phyloP scores from a whole-genome alignment of 1,140 invertebrate genomes.

The Idris sp. region DNA sequence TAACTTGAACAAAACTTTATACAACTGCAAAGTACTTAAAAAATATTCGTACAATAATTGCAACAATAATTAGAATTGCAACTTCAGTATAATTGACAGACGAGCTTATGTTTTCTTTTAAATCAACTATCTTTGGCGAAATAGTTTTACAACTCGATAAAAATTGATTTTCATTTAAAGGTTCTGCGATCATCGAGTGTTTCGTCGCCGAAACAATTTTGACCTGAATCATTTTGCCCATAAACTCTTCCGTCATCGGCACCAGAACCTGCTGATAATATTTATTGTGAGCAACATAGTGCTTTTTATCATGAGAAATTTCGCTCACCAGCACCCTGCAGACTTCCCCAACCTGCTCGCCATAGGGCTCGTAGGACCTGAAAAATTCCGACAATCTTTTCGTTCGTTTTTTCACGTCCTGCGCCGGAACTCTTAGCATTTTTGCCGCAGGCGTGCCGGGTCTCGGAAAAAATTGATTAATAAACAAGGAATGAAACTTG shows the following conservation, averaged over 20 bases:
- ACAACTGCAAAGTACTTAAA: conserved; percentile 64
- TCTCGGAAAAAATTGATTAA: conserved; percentile 98
- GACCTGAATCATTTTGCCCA: conserved; percentile 91
- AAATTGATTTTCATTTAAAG: conserved; percentile 75
- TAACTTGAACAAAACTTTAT: too few relatives aligned
- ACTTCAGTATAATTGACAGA: conserved; percentile 48
- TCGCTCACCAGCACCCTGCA: conserved; percentile 95
- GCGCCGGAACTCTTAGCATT: conserved; percentile 88
- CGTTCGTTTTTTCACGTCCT: conserved; percentile 93
- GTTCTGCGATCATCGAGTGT: conserved; percentile 90
- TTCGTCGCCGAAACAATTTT: conserved; percentile 87
- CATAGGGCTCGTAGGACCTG: conserved; percentile 93
- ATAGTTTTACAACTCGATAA: too few relatives aligned
- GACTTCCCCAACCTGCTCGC: conserved; percentile 85
- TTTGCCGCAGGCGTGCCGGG: conserved; percentile 96
- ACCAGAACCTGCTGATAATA: conserved; percentile 96
- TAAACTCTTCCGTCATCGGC: conserved; percentile 85
- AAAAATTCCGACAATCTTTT: conserved; percentile 94
- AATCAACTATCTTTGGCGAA: too few relatives aligned
- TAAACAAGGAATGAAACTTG: conserved; percentile 95
- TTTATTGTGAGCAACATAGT: conserved; percentile 97
- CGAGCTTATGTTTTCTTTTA: too few relatives aligned
- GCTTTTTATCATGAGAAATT: conserved; percentile 91
- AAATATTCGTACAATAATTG: conserved; percentile 63
- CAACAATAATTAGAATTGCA: conserved; percentile 61